Conservation (phyloP, 2,797 vertebrate species). For the Zenarchopterus dispar region DNA sequence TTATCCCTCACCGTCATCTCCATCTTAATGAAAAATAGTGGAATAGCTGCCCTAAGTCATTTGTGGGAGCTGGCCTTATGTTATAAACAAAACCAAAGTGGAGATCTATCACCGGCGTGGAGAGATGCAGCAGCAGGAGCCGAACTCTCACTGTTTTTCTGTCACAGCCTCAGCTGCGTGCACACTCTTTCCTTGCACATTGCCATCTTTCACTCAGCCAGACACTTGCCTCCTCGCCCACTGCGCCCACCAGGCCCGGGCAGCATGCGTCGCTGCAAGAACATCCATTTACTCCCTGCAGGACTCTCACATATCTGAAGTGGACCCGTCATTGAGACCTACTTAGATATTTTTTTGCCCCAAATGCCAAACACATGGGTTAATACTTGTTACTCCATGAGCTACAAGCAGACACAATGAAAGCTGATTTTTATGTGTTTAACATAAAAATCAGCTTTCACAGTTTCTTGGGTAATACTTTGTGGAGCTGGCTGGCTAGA, state of each 20-base stretch:
- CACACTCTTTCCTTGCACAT: constrained; percentile 64
- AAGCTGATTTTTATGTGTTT: too few relatives aligned
- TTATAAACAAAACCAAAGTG: constrained; percentile 68
- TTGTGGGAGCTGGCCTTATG: constrained; percentile 40
- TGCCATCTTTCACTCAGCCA: constrained; percentile 79
- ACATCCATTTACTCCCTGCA: constrained; percentile 76
- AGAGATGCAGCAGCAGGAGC: constrained; percentile 66
- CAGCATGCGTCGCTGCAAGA: constrained; percentile 61
- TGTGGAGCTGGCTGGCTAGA: constrained; percentile 69
- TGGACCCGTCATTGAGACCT: constrained; percentile 59
- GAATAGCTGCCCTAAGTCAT: constrained; percentile 25
- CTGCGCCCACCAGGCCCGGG: constrained; percentile 70
- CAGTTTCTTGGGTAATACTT: constrained; percentile 77
- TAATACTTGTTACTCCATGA: constrained; percentile 37
- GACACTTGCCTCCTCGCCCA: constrained; percentile 69
- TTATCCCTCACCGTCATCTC: too few relatives aligned
- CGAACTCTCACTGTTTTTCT: constrained; percentile 73
- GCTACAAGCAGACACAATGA: constrained; percentile 26
- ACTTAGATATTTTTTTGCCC: constrained; percentile 42
- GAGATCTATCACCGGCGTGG: constrained; percentile 70
- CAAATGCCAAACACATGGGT: constrained; percentile 23
- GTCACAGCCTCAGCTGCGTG: constrained; percentile 76
- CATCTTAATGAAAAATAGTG: constrained; percentile 4
- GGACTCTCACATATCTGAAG: constrained; percentile 55
- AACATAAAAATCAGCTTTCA: constrained; percentile 82